Evolutionary conservation across 2,888 invertebrate species (phyloP), one percentile per base, ranked within the genome.

Genomic region (Drosophila quasianomalipes): DNA sequence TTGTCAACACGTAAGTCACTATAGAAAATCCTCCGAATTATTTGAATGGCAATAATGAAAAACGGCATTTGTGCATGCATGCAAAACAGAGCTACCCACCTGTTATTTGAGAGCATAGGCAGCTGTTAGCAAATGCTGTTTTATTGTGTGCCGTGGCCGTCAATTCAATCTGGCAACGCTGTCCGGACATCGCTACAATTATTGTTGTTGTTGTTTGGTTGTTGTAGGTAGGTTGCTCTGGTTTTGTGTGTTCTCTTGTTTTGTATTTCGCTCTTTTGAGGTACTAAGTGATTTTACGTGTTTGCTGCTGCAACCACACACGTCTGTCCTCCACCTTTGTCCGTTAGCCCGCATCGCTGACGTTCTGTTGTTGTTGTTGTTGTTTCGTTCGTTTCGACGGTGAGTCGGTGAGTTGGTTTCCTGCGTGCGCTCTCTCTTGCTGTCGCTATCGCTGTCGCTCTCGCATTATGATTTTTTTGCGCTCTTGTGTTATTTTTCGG

Each of bases 221-320:
- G 22, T 22, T 35, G 16, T 33, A 16, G 22, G 5, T 55, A 55
- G 54, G 54, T 55, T 79, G 82, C 79, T 82, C 79, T 82, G 65
- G 63, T 66, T 75, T 65, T 69, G 62, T 74, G 70, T 51, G 51
- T 51, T 51, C 52, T 52, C 30, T 52, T 76, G 55, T 72, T 76
- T 51, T 66, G 39, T 61, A 73, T 64, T 82, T 59, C 77, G 81
- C 83, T 82, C 87, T 84, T 76, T 69, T 67, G 72, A 70, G 75
- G 70, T 78, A 78, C 86, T 91, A 91, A 91, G 91, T 91, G 91
- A 87, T 92, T 92, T 91, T 92, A 91, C 92, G 91, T 91, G 90
- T 90, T 85, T 81, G 90, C 86, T 89, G 91, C 89, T 47, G 47
- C 47, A 47, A 91, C 92, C 92, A 71, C 91, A 92, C 89, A 91